Base-by-base conservation (phyloP, 2,888 invertebrate genomes). In the Erebia palarica region DNA sequence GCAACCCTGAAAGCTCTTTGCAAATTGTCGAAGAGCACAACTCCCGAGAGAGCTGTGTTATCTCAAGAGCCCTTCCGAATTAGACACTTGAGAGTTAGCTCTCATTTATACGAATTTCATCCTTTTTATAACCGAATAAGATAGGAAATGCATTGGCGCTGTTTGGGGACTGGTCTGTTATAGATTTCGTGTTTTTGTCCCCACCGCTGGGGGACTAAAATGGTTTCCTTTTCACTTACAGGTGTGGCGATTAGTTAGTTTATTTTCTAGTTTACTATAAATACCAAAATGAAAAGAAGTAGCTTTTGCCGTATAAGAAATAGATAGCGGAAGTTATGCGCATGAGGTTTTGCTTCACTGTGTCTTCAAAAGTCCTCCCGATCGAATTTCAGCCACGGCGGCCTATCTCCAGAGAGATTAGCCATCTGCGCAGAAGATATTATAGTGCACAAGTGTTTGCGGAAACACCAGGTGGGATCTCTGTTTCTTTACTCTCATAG, bases 31-130 rank as follows among this genome's bases (percentile, higher is more conserved):
- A 80, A 79, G 77, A 78, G 79, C 75, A 65, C 55, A 69, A 66
- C 70, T 84, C 86, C 83, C 86, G 85, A 78, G 88, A 81, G 73
- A 67, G 66, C 70, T 74, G 71, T 77, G 79, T 77, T 79, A 80
- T 82, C 84, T 84, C 81, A 71, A 85, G 84, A 78, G 82, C 78
- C 77, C 78, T 75, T 76, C 76, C 75, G 75, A 75, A 77, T 76
- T 75, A 77, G 75, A 16, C 73, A 69, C 75, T 72, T 65, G 63
- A 73, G 75, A 65, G 70, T 75, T 59, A 47, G 5, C 11, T 44
- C 7, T 27, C 14, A 21, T 51, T n/a, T 51, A 57, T 4, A 51
- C 42, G 1, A 68, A 27, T 69, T 68, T 74, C n/a, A 74, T 8
- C 61, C 42, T 63, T 69, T 60, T 13, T 0, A 27, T 10, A 13